These are phyloP conservation scores for Caenorhabditis uteleia DNA, from an alignment of 2,888 invertebrate species.

Conservation along the genomic window DNA sequence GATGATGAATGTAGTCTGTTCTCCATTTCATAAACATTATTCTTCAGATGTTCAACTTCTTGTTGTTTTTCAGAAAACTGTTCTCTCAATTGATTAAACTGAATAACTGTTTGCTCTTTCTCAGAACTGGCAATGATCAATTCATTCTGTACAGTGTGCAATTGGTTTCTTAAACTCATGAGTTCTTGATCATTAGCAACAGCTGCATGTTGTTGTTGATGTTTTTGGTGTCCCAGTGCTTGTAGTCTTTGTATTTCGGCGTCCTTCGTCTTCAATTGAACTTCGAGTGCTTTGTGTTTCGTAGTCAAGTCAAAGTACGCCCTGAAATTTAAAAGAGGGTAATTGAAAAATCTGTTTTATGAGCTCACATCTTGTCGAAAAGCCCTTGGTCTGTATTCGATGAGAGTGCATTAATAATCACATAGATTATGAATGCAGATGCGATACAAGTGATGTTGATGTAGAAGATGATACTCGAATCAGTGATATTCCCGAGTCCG, in stretches of 20 bases:
- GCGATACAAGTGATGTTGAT: constrained; percentile 43
- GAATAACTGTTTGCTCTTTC: constrained; percentile 9
- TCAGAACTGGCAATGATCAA: not conserved
- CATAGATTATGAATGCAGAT: constrained; percentile 33
- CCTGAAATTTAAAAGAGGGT: constrained; percentile 12
- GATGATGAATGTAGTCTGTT: constrained; percentile 6
- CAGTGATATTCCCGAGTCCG: constrained; percentile 23
- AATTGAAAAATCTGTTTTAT: constrained; percentile 2
- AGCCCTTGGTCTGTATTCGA: constrained; percentile 34
- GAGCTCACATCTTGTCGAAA: constrained; percentile 45
- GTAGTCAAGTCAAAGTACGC: constrained; percentile 44
- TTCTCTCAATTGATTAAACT: constrained; percentile 15
- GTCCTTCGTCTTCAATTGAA: constrained; percentile 26
- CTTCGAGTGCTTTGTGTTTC: constrained; percentile 30
- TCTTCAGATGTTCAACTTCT: constrained; percentile 7
- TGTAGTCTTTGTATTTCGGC: constrained; percentile 26
- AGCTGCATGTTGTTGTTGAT: constrained; percentile 6
- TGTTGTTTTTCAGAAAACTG: constrained; percentile 14
- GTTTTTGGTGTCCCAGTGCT: too few relatives aligned
- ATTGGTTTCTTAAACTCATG: constrained; percentile 17
- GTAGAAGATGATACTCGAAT: constrained; percentile 30
- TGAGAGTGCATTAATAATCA: constrained; percentile 26
- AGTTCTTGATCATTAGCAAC: constrained; percentile 17
- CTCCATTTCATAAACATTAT: constrained; percentile 6
- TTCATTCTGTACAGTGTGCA: constrained; percentile 4